Conservation (phyloP, 2,797 vertebrate species). For the Lacerta agilis region DNA sequence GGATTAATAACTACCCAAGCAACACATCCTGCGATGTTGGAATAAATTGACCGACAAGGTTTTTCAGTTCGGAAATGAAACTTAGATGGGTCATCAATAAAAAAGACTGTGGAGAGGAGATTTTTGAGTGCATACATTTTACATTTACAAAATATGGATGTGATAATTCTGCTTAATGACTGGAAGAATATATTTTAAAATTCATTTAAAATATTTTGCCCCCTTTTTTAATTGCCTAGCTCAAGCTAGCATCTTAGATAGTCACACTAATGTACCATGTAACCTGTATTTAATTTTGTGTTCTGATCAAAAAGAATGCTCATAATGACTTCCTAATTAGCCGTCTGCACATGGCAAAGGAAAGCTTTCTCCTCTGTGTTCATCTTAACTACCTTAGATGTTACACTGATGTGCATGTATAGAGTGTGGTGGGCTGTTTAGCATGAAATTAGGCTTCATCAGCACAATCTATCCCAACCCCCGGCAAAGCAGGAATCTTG, state of each 20-base stretch:
- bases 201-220: conserved; percentile 75
- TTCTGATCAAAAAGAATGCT: conserved; percentile 64
- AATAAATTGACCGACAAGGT: conserved; percentile 83
- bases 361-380: not conserved
- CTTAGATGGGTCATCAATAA: conserved; percentile 81
- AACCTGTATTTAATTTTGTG: conserved; percentile 69
- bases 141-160: conserved; percentile 74
- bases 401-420: conserved; percentile 9
- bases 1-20: conserved; percentile 80
- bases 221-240: conserved; percentile 70
- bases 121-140: conserved; percentile 71
- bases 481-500: no score
- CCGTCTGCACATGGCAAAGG: conserved; percentile 43
- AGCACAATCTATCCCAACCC: no score
- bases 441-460: no score
- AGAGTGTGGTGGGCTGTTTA: no score
- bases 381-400: not conserved
- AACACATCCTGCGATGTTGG: conserved; percentile 77
- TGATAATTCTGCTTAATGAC: conserved; percentile 75
- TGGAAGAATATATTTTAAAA: conserved; percentile 77
- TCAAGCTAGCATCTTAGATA: conserved; percentile 69
- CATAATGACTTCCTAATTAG: conserved; percentile 61
- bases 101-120: conserved; percentile 66
- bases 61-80: conserved; percentile 80
- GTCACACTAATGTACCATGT: conserved; percentile 71